Base-by-base conservation (phyloP, 35 echinoderm and acorn worm species). In the Acanthaster planci region DNA sequence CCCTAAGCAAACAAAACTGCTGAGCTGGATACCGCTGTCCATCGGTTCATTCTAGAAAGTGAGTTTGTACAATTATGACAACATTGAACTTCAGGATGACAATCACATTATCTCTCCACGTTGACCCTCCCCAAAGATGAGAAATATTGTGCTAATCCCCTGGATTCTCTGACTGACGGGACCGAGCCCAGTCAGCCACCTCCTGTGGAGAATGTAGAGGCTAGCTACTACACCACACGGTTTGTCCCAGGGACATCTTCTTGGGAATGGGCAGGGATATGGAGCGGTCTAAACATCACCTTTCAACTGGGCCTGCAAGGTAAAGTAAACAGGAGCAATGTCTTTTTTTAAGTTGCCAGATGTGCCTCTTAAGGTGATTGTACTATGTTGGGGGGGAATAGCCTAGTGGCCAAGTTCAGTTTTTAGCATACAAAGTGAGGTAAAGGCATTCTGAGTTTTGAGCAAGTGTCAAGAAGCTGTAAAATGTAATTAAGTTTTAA, bases 301-400 rank as follows among this genome's bases (percentile, higher is more conserved):
- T 72, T 72, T 72, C 64, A 72, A 34, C 26, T 72, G 1, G 64
- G 64, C 26, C 64, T 34, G 34, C 21, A 72, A 72, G 64, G 64
- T 72, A 72, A 60, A 16, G 1, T 7, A 22, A 16, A 60, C 21
- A 16, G 19, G 57, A 21, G 18, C 57, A 60, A 7, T 22, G 9
- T 19, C 19, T 21, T 60, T 19, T 22, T 30, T 60, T 60, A 0
- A 19, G 57, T 6, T 6, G 19, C 57, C 6, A 8, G 6, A 60
- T 7, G 57, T 19, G 19, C 57, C 21, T 60, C 19, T 5, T 14
- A 55, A 10, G 21, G 57, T 60, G 17, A 4, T 60, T 60, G 5
- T 18, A 60, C 8, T 9, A 9, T 8, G 8, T 54, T 54, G 52
- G 19, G 8, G 8, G 8, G 8, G 52, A 19, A 19, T 9, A 8